These are phyloP conservation scores for Hesperia comma DNA, from an alignment of 2,888 invertebrate genomes.

Conservation along the genomic window DNA sequence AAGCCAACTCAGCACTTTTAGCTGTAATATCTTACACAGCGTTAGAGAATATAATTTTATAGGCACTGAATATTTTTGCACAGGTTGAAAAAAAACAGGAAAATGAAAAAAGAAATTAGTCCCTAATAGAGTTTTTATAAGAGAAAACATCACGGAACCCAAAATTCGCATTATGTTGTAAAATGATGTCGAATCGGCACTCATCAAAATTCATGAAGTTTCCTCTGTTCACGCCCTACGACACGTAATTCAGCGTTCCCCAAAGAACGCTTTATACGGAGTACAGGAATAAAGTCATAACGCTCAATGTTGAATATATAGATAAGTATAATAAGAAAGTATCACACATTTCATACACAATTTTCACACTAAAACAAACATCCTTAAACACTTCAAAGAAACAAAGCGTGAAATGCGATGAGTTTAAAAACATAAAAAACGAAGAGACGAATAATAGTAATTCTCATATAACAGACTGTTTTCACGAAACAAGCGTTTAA, in stretches of 20 bases:
- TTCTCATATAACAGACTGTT: slow-evolving; percentile 44
- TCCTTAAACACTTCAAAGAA: slow-evolving; percentile 8
- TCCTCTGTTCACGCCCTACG: slow-evolving; percentile 37
- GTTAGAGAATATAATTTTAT: no score
- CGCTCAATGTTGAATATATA: slow-evolving; percentile 12
- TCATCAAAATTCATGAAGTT: slow-evolving; percentile 60
- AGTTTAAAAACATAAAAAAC: slow-evolving; percentile 48
- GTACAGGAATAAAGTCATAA: slow-evolving; percentile 12
- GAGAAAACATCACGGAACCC: slow-evolving; percentile 7
- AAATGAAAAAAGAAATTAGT: no score
- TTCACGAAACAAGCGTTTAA: slow-evolving; percentile 43
- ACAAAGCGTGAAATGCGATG: slow-evolving; percentile 17
- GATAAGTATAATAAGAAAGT: background rate
- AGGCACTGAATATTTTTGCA: no score
- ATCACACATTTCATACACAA: no score
- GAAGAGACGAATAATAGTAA: slow-evolving; percentile 44
- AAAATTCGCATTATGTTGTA: slow-evolving; percentile 32
- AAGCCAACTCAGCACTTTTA: no score
- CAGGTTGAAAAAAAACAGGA: no score
- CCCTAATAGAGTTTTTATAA: slow-evolving; percentile 7
- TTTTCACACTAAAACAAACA: no score
- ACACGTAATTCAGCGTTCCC: slow-evolving; percentile 27
- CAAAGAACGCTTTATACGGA: slow-evolving; percentile 19
- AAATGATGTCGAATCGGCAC: slow-evolving; percentile 49
- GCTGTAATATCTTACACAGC: no score